Base-by-base conservation (phyloP, 2,888 invertebrate genomes). In the Leucophenga montana region DNA sequence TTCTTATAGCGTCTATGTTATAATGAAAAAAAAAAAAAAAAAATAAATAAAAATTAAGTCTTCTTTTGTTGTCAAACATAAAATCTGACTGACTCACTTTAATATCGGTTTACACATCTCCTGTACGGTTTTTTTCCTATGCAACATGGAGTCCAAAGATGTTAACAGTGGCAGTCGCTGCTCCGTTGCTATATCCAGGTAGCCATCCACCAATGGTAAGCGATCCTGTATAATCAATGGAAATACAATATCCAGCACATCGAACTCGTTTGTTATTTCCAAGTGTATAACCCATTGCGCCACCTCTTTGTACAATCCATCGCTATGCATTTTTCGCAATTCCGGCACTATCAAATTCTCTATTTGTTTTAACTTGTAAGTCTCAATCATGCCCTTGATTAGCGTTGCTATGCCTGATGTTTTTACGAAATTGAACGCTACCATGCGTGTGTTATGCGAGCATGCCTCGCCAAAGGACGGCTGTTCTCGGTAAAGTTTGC, bases 141-240 rank as follows among this genome's bases (percentile, higher is more conserved):
- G 92, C 18, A 95, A 89, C 66, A 94, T 88, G 62, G 91, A 90
- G 86, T 97, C 96, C 72, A 96, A 90, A 85, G 92, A 94, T 72
- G 90, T 88, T 22, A 96, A 89, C 39, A 95, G 89, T 22, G 91
- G 90, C 71, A 89, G 87, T 66, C 94, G 94, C 85, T 94, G 92
- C 59, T 90, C 88, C 8, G 91, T 92, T 72, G 92, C 92, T 66
- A 91, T 91, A 62, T 89, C 88, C 76, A 97, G 89, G 89, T 94
- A 95, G 69, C 94, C 93, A 86, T 96, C 95, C 57, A 94, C 93
- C 75, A 94, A 88, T 74, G 91, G 92, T 14, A 93, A 88, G 86
- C 95, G 95, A 84, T 96, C 95, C 90, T 96, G 95, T 53, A 96
- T 89, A 77, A 96, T 90, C 66, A 97, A 89, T 0, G 96, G 96